Evolutionary conservation across 2,113 vertebrate genomes (phyloP).

Genomic region (Sceloporus undulatus): DNA sequence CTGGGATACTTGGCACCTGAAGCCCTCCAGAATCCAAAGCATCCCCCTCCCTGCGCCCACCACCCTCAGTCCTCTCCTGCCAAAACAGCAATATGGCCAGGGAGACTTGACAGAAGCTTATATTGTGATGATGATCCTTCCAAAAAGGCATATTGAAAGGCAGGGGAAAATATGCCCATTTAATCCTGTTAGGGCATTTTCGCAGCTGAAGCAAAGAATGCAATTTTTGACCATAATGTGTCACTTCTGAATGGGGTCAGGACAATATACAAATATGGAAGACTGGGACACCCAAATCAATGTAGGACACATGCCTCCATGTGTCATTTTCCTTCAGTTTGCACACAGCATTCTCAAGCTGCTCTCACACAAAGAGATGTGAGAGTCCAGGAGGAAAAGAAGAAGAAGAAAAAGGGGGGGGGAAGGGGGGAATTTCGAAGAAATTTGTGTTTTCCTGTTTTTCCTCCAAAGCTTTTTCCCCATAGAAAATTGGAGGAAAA

Average conservation of each 20-base stretch:
- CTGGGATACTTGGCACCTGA: not conserved
- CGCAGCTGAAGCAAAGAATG: not conserved
- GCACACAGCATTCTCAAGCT: not conserved
- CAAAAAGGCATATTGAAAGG: not conserved
- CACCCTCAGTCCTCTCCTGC: not conserved
- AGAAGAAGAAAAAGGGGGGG: too few species aligned
- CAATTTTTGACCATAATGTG: not conserved
- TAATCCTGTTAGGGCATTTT: not conserved
- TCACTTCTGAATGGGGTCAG: not conserved
- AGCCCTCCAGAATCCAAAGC: conserved; percentile 14
- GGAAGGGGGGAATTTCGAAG: too few species aligned
- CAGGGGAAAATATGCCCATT: not conserved
- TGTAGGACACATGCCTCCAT: not conserved
- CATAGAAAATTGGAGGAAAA: too few species aligned
- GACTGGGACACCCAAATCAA: not conserved
- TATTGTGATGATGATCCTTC: not conserved
- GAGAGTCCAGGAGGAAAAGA: too few species aligned
- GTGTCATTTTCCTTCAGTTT: not conserved
- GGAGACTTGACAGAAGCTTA: not conserved
- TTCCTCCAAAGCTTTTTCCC: too few species aligned
- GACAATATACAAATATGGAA: not conserved
- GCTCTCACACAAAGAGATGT: not conserved
- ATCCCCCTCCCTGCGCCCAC: not conserved
- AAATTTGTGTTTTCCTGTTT: too few species aligned
- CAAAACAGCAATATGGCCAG: not conserved